Evolutionary conservation across 2,797 vertebrate genomes (phyloP).

Genomic region (Amphiprion clarkii): DNA sequence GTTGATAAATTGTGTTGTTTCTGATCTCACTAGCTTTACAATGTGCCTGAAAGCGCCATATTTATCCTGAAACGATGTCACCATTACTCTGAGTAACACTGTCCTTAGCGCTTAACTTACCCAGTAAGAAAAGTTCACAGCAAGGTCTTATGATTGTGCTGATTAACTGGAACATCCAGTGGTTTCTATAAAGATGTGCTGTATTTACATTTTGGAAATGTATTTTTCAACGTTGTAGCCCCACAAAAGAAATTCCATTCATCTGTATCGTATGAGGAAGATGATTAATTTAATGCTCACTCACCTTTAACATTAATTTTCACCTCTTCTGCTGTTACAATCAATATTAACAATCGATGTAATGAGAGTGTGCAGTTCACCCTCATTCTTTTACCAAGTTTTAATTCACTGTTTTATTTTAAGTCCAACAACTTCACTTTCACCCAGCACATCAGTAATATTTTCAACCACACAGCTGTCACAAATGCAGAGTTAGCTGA

Average conservation of each 20-base stretch:
- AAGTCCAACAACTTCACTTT: background rate
- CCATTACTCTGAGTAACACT: background rate
- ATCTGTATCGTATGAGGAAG: background rate
- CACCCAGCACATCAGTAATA: too few species aligned
- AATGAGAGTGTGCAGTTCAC: background rate
- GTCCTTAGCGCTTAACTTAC: background rate
- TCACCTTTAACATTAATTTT: background rate
- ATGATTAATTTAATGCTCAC: background rate
- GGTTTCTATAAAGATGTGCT: background rate
- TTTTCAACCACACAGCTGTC: too few species aligned
- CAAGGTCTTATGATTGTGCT: background rate
- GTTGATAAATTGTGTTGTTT: background rate
- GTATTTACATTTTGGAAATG: background rate
- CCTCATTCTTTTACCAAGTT: background rate
- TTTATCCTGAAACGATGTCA: constrained; percentile 1
- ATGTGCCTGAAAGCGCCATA: background rate
- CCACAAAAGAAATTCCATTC: background rate
- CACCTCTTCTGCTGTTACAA: background rate
- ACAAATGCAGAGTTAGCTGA: background rate
- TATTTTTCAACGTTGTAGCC: background rate
- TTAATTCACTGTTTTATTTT: background rate
- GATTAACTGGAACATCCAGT: background rate
- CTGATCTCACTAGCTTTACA: background rate
- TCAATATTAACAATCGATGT: background rate
- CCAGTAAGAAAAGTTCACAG: background rate